Conservation (phyloP, 2,113 vertebrate genomes). For the Nerophis ophidion region DNA sequence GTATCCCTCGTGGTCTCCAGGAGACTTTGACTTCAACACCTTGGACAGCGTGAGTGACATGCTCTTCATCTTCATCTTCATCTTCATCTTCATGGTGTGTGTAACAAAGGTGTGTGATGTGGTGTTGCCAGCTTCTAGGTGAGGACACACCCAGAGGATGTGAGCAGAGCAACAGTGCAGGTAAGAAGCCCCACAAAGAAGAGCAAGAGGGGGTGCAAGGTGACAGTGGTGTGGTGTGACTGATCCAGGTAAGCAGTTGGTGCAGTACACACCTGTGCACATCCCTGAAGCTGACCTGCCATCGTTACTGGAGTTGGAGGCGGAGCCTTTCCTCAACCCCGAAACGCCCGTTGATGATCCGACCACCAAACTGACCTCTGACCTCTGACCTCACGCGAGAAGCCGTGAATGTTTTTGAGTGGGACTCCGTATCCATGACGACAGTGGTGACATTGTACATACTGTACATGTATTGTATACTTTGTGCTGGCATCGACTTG, state of each 20-base stretch:
- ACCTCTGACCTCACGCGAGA: slow-evolving; percentile 31
- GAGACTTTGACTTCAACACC: slow-evolving; percentile 86
- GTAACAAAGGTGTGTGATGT: not conserved
- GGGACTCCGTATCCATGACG: not conserved
- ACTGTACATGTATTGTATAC: not conserved
- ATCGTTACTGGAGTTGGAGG: slow-evolving; percentile 74
- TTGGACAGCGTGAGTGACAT: slow-evolving; percentile 81
- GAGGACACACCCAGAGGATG: slow-evolving; percentile 34
- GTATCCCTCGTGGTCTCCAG: slow-evolving; percentile 66
- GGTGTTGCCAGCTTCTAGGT: slow-evolving; percentile 47
- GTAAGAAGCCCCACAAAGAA: too few species aligned
- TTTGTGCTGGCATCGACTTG: too few species aligned
- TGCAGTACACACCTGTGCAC: slow-evolving; percentile 83
- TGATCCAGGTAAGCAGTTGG: slow-evolving; percentile 84
- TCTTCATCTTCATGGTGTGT: not conserved
- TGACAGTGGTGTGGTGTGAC: slow-evolving; percentile 15
- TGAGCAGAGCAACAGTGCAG: slow-evolving; percentile 27
- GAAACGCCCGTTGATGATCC: slow-evolving; percentile 67
- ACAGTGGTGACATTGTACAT: slow-evolving; percentile 6
- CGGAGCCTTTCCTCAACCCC: slow-evolving; percentile 65
- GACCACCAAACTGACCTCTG: slow-evolving; percentile 27
- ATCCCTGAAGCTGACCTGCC: slow-evolving; percentile 77
- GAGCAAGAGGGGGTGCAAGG: too few species aligned
- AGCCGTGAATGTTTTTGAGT: too few species aligned
- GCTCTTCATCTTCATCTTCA: not conserved